A percentile compares a stretch with the other conserved stretches of the same genome.
phyloP scores from a whole-genome alignment of 2,888 invertebrate species.

The Drosophila birchii region DNA sequence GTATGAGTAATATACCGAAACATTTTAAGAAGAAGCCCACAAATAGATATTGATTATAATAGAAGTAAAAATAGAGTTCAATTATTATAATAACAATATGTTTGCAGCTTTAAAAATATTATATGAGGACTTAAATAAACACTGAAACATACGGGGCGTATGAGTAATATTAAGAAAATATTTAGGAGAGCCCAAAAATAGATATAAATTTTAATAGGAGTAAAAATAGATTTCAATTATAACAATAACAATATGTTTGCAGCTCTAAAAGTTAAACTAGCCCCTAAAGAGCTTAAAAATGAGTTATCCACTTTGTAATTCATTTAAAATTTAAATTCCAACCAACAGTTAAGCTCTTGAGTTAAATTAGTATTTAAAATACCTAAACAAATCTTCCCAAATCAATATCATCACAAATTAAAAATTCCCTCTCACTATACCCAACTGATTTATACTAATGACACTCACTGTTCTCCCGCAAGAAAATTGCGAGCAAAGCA shows the following conservation, averaged over 20 bases:
- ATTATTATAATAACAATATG: too few relatives aligned
- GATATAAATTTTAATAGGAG: neutral
- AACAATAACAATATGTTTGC: neutral
- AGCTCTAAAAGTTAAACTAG: neutral
- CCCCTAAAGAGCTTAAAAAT: too few relatives aligned
- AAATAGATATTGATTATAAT: too few relatives aligned
- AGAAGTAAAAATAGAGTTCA: too few relatives aligned
- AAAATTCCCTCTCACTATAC: neutral
- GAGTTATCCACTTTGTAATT: too few relatives aligned
- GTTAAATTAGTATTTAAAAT: neutral
- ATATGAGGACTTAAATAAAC: neutral
- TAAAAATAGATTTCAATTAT: neutral
- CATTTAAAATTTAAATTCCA: too few relatives aligned
- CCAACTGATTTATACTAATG: slow-evolving; percentile 10
- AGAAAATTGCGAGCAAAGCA: slow-evolving; percentile 45
- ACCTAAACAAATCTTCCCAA: neutral
- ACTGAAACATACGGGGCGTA: neutral
- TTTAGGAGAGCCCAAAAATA: neutral
- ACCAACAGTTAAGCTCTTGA: neutral
- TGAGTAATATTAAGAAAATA: slow-evolving; percentile 1
- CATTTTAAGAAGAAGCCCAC: too few relatives aligned
- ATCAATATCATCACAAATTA: neutral
- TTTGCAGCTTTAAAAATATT: too few relatives aligned
- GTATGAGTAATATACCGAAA: too few relatives aligned
- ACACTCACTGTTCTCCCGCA: slow-evolving; percentile 30